Evolutionary conservation across 2,888 invertebrate species (phyloP).

Genomic region (Apantesis nais): DNA sequence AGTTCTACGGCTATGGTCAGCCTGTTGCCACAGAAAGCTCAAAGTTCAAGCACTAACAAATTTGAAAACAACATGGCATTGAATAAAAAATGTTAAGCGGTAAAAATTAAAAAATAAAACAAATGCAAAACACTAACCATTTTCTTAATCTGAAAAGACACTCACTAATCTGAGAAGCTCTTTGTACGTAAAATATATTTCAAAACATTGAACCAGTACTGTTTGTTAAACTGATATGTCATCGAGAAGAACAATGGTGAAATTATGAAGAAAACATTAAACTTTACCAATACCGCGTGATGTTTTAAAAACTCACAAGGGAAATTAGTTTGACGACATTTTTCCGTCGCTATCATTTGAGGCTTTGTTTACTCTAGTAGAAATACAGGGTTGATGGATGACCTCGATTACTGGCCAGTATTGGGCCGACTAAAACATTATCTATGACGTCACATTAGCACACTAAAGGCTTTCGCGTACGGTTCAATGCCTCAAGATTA

Average conservation of each 20-base stretch:
- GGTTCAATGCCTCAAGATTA: constrained; percentile 4
- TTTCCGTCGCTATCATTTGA: constrained; percentile 30
- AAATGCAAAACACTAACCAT: no score
- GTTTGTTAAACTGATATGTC: not conserved
- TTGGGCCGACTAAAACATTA: constrained; percentile 11
- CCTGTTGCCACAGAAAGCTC: no score
- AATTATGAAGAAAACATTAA: constrained; percentile 10
- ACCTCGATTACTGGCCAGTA: constrained; percentile 25
- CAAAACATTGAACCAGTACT: not conserved
- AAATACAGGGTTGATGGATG: constrained; percentile 37
- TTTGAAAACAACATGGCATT: no score
- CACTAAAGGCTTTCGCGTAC: not conserved
- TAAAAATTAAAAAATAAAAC: no score
- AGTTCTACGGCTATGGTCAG: no score
- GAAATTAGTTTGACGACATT: constrained; percentile 42
- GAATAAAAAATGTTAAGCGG: no score
- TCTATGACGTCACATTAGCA: constrained; percentile 13
- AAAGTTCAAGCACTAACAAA: no score
- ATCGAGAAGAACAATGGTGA: not conserved
- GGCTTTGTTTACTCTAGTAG: constrained; percentile 42
- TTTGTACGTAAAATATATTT: no score
- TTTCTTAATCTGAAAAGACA: no score
- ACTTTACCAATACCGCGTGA: constrained; percentile 9
- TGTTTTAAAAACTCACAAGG: constrained; percentile 27
- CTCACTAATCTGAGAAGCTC: no score